These are phyloP conservation scores for Nesogale talazaci DNA, from an alignment of 2,113 vertebrate species.

Conservation along the genomic window DNA sequence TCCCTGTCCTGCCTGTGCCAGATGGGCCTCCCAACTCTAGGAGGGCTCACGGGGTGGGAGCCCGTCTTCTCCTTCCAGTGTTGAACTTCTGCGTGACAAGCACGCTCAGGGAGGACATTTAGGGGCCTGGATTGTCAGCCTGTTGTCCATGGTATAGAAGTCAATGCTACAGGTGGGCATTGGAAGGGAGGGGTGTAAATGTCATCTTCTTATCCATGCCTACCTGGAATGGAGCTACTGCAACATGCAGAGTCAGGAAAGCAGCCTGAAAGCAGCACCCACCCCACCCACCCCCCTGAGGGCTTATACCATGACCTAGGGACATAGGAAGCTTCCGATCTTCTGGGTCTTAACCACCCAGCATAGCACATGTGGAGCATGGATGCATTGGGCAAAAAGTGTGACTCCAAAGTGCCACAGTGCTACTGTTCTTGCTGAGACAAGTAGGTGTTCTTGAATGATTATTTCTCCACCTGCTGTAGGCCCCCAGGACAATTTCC, in stretches of 20 bases:
- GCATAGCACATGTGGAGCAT: not conserved
- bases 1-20: not conserved
- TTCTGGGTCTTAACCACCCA: not conserved
- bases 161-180: not conserved
- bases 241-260: fast-evolving
- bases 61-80: fast-evolving
- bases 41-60: too few species aligned
- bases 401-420: not conserved
- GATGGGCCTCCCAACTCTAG: not conserved
- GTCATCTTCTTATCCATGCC: not conserved
- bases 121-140: not conserved
- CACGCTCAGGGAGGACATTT: not conserved
- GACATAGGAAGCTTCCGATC: fast-evolving
- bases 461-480: constrained; percentile 4
- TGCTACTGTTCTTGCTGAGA: not conserved
- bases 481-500: not conserved
- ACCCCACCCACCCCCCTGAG: too few species aligned
- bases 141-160: not conserved
- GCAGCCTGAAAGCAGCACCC: too few species aligned
- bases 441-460: constrained; percentile 20
- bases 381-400: fast-evolving
- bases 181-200: not conserved
- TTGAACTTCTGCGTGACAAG: not conserved
- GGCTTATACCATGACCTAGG: not conserved
- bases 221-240: not conserved